Evolutionary conservation across 2,113 vertebrate genomes (phyloP), one percentile per base, ranked within the genome.

Genomic region (Myrmophylax atrothorax): DNA sequence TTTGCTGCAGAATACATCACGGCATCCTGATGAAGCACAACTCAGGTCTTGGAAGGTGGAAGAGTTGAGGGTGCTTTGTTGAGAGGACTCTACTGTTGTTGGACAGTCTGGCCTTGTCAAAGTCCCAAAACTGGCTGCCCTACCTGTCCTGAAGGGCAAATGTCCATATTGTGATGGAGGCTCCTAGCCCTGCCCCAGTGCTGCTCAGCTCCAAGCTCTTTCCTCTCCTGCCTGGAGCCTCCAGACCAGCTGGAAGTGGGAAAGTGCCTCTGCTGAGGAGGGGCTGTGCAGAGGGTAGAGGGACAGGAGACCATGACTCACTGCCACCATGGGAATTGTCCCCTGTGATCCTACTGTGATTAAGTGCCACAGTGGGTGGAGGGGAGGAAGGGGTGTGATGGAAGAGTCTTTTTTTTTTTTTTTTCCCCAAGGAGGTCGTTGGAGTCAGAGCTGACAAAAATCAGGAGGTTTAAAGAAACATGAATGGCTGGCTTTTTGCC

Each of bases 401-500:
- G 83, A 79, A 89, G 93, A 59, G 22, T 82, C 1, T 19, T 44
- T 49, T 40, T 25, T 24, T 46, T 47, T 42, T 38, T 12, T 10
- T 4, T 1, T 1, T 3, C 6, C 3, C 14, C 8, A 20, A 73
- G 88, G 59, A 81, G 79, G 79, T 92, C 20, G 0, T 46, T 96
- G 90, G 80, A 95, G 88, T 94, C 93, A 94, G 92, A 86, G 87
- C 85, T 86, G 92, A 94, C 87, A 95, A 56, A 91, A 94, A 74
- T 96, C 70, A 49, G 76, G 52, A 82, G 50, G 15, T 56, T 92
- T 90, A 49, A 78, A 73, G 94, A 62, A 82, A 64, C 78, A 92
- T 93, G 87, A 96, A 91, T 92, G 75, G 35, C 77, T 97, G 97
- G 91, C 94, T 64, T 67, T 56, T 76, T 91, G 95, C 97, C 96